Percentiles rank a stretch among this genome's conserved stretches.
These are phyloP conservation scores for Neelides folsomi DNA, from an alignment of 2,888 invertebrate genomes.

Conservation along the genomic window DNA sequence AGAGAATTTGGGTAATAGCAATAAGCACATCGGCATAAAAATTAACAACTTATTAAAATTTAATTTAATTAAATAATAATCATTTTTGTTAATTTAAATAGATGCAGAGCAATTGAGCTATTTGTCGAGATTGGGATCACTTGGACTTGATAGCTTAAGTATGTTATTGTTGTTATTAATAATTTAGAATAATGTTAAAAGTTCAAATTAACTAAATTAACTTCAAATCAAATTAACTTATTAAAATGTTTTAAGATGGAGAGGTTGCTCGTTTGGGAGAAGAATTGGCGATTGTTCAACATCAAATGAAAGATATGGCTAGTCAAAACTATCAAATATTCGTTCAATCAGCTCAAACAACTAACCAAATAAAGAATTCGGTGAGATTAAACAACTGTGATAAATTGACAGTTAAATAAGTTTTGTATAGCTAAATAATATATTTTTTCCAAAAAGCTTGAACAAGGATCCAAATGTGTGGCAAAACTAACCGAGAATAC, in stretches of 20 bases:
- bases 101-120: slow-evolving; percentile 23
- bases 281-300: slow-evolving; percentile 29
- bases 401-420: not conserved
- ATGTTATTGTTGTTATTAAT: slow-evolving; percentile 6
- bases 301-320: slow-evolving; percentile 31
- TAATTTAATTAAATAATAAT: too few species aligned
- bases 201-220: not conserved
- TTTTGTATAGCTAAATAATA: too few species aligned
- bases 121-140: slow-evolving; percentile 21
- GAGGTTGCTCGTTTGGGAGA: slow-evolving; percentile 27
- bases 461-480: slow-evolving; percentile 19
- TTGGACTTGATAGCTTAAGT: slow-evolving; percentile 31
- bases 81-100: slow-evolving; percentile 5
- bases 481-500: slow-evolving; percentile 15
- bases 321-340: slow-evolving; percentile 32
- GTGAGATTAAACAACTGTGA: slow-evolving; percentile 11
- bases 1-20: slow-evolving; percentile 13
- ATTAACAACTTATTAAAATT: too few species aligned
- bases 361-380: slow-evolving; percentile 26
- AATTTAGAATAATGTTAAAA: too few species aligned
- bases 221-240: too few species aligned
- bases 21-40: not conserved
- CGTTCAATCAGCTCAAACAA: slow-evolving; percentile 31
- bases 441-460: slow-evolving; percentile 13
- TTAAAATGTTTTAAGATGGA: slow-evolving; percentile 15